These are phyloP conservation scores for Drosophila aldrichi DNA, from an alignment of 2,888 invertebrate genomes.

Conservation along the genomic window DNA sequence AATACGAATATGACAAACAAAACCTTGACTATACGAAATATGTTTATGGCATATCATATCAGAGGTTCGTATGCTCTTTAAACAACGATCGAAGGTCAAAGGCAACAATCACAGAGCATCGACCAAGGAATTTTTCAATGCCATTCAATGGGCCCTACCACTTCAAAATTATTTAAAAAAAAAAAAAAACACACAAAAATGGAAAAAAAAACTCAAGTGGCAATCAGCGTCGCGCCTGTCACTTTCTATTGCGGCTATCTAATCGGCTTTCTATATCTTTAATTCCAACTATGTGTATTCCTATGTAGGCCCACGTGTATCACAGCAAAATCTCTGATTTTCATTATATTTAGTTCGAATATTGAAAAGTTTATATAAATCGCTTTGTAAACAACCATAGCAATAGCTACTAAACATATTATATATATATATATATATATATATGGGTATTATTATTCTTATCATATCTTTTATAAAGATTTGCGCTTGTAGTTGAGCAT, in stretches of 20 bases:
- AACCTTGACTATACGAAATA: slow-evolving; percentile 9
- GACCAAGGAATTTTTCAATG: slow-evolving; percentile 6
- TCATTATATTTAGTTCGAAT: background rate
- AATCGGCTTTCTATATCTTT: slow-evolving; percentile 32
- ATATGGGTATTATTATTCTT: background rate
- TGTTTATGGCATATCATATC: background rate
- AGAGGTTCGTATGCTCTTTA: background rate
- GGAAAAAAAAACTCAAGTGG: slow-evolving; percentile 25
- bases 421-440: background rate
- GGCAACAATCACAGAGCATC: background rate
- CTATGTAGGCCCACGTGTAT: background rate
- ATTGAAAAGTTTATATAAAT: background rate
- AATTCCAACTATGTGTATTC: slow-evolving; percentile 9
- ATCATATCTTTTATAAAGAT: background rate
- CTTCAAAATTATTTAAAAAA: slow-evolving; percentile 6
- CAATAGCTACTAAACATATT: background rate
- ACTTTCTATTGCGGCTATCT: slow-evolving; percentile 50
- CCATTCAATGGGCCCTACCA: slow-evolving; percentile 10
- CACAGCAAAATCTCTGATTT: slow-evolving; percentile 1
- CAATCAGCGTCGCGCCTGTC: slow-evolving; percentile 40
- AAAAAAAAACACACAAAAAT: background rate
- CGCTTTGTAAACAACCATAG: background rate
- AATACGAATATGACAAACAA: background rate
- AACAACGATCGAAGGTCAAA: slow-evolving; percentile 7
- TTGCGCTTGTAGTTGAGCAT: background rate